Evolutionary conservation across 2,888 invertebrate species (phyloP).

Genomic region (Anagyrus pseudococci): DNA sequence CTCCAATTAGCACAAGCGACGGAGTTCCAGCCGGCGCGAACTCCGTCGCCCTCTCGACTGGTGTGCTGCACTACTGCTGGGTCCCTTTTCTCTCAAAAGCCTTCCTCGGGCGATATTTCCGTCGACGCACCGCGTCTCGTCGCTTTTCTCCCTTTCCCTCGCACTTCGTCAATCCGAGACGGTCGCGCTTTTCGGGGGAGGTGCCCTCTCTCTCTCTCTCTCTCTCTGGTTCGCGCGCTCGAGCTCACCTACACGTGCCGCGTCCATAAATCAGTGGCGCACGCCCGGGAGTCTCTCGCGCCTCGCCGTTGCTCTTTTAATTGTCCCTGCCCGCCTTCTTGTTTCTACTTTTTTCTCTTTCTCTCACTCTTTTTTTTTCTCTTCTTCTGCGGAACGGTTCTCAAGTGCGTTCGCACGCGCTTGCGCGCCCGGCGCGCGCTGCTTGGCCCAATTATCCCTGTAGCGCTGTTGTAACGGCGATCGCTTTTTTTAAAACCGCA

Average conservation of each 20-base stretch:
- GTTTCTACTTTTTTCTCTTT: not conserved
- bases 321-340: not conserved
- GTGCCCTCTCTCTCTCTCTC: not conserved
- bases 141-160: conserved; percentile 21
- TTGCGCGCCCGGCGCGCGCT: conserved; percentile 1
- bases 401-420: conserved; percentile 29
- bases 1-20: conserved; percentile 59
- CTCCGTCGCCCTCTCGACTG: conserved; percentile 48
- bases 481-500: conserved; percentile 2
- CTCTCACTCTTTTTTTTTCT: not conserved
- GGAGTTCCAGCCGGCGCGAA: conserved; percentile 42
- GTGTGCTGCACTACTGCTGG: no score
- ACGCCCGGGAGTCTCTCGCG: conserved; percentile 1
- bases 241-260: conserved; percentile 33
- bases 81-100: conserved; percentile 50
- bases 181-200: no score
- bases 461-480: conserved; percentile 6
- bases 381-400: conserved; percentile 11
- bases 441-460: conserved; percentile 35
- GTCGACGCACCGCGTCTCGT: conserved; percentile 51
- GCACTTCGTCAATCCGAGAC: conserved; percentile 42
- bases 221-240: no score
- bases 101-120: conserved; percentile 57
- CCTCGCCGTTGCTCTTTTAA: not conserved
- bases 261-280: conserved; percentile 28